A percentile compares a stretch with the other conserved stretches of the same genome.
phyloP scores from a whole-genome alignment of 2,888 invertebrate species.

The Sphaeridia pumilis region DNA sequence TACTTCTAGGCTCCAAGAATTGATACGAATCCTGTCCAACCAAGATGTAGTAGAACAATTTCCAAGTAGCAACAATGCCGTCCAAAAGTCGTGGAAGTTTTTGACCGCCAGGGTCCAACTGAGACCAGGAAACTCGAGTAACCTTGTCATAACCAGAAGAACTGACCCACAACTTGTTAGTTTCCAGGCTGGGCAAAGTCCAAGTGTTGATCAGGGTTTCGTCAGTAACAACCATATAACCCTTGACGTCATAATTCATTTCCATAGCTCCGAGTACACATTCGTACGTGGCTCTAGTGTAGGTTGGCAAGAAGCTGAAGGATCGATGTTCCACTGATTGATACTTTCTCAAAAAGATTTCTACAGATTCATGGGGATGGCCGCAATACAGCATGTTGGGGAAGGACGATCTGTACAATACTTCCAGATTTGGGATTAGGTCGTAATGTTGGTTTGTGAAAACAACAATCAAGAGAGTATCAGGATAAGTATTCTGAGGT shows the following conservation, averaged over 20 bases:
- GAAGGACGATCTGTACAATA: slow-evolving; percentile 36
- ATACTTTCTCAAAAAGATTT: slow-evolving; percentile 36
- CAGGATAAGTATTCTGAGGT: slow-evolving; percentile 23
- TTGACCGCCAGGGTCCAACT: slow-evolving; percentile 32
- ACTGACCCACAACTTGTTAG: slow-evolving; percentile 36
- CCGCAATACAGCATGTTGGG: slow-evolving; percentile 38
- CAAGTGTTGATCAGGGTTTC: slow-evolving; percentile 36
- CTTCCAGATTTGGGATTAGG: slow-evolving; percentile 37
- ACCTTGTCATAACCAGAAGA: slow-evolving; percentile 31
- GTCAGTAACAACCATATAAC: slow-evolving; percentile 36
- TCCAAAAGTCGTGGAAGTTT: slow-evolving; percentile 34
- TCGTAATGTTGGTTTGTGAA: slow-evolving; percentile 37
- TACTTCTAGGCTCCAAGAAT: slow-evolving; percentile 23
- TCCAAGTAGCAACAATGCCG: slow-evolving; percentile 34
- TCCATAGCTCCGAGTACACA: slow-evolving; percentile 38
- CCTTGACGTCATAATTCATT: slow-evolving; percentile 38
- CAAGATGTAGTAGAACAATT: slow-evolving; percentile 32
- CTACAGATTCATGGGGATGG: slow-evolving; percentile 36
- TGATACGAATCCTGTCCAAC: slow-evolving; percentile 28
- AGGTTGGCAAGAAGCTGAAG: slow-evolving; percentile 36
- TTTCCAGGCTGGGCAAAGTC: slow-evolving; percentile 34
- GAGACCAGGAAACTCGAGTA: slow-evolving; percentile 28
- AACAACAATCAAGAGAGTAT: slow-evolving; percentile 36
- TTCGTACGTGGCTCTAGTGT: slow-evolving; percentile 36
- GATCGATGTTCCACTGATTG: slow-evolving; percentile 36